Evolutionary conservation across 2,113 vertebrate genomes (phyloP), one percentile per base, ranked within the genome.

Genomic region (Sardina pilchardus): DNA sequence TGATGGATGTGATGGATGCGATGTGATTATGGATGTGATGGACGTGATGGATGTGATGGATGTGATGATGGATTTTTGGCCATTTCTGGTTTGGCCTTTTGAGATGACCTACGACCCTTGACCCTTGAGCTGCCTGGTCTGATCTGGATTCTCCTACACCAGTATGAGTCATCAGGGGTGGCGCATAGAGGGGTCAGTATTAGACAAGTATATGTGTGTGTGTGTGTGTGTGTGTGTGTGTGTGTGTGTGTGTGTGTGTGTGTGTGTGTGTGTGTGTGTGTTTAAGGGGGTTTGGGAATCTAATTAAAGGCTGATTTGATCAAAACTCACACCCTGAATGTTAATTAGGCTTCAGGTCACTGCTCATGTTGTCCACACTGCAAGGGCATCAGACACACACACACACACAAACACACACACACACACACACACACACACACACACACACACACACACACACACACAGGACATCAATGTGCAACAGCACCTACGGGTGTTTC

Each of bases 271-370:
- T 53, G 48, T 19, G 48, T 19, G 48, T 50, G 48, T 50, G 67
- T 87, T 88, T 83, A 88, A 87, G 44, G 81, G 85, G 88, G 89
- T 89, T 88, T 89, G 88, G 85, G 75, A 81, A 67, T 59, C 84
- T 89, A 90, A 90, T 90, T 91, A 91, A 89, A 90, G 84, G 89
- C 88, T 85, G 89, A 91, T 91, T 89, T 89, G 87, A 90, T 90
- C 88, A 85, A 91, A 88, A 84, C 80, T 82, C 75, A 63, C 75
- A 47, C 7, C 71, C 87, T 81, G 78, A 85, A 88, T 89, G 87
- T 88, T 90, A 90, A 90, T 90, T 90, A 88, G 87, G 88, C 56
- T 43, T 71, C 85, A 85, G 88, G 89, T 88, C 90, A 90, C 81
- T 75, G 82, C 83, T 89, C 84, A 81, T 59, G 87, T 45, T 84